Conservation (phyloP, 2,888 invertebrate species). For the Pachycephus smyrnensis region DNA sequence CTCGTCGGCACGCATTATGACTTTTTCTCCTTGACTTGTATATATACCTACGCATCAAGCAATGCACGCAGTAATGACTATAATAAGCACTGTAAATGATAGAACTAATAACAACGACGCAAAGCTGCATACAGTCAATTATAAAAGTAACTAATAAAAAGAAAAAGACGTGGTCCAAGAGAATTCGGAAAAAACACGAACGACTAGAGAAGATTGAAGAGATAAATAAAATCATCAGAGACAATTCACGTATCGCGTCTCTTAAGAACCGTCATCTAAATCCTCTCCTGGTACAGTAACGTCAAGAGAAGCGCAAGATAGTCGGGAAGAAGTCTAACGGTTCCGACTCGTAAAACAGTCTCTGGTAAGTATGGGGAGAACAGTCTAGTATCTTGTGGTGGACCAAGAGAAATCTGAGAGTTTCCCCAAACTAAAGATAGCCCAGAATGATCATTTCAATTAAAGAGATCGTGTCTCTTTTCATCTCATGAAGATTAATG, state of each 20-base stretch:
- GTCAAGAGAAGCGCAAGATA: not conserved
- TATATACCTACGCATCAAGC: not conserved
- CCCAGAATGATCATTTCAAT: constrained; percentile 20
- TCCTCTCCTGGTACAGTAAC: not conserved
- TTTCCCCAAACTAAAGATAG: constrained; percentile 54
- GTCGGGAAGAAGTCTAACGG: not conserved
- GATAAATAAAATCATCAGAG: not conserved
- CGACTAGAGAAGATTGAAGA: not conserved
- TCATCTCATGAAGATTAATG: not conserved
- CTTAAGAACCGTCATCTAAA: not conserved
- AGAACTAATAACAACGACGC: not conserved
- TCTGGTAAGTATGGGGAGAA: constrained; percentile 6
- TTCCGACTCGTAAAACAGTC: constrained; percentile 32
- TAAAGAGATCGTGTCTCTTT: not conserved
- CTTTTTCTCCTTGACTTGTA: not conserved
- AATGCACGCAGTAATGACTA: not conserved
- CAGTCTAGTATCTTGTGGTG: constrained; percentile 9
- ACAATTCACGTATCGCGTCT: not conserved
- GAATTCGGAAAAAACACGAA: not conserved
- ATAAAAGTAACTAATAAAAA: not conserved
- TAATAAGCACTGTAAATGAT: not conserved
- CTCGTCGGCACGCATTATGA: constrained; percentile 1
- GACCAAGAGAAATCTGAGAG: constrained; percentile 51
- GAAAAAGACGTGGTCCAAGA: not conserved
- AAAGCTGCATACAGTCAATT: not conserved